Base-by-base conservation (phyloP, 2,113 vertebrate species). In the Oncorhynchus nerka region DNA sequence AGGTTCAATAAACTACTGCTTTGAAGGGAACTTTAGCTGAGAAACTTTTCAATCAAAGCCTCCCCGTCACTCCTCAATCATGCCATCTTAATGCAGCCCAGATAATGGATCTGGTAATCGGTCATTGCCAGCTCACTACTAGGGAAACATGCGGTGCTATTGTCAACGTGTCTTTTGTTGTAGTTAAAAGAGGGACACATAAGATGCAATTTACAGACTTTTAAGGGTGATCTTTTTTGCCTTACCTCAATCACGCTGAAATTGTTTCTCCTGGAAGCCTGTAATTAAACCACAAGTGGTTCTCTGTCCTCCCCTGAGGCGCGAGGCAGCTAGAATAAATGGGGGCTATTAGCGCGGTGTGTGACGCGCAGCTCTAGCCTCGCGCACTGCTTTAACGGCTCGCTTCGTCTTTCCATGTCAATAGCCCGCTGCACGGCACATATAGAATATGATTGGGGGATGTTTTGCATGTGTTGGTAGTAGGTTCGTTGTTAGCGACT, bases 131-230 rank as follows among this genome's bases (percentile, higher is more conserved):
- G 39, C 39, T 45, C 39, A 75, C 76, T 83, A 87, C 84, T 88
- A 88, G 77, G 88, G 93, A 91, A 87, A 86, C 93, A 93, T 49
- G 92, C 92, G 71, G 94, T 26, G 94, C 93, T 88, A 93, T 94
- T 93, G 92, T 94, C 85, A 78, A 84, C 68, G 77, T 88, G 81
- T 84, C 89, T 92, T 93, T 93, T 93, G 92, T 93, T 89, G 91
- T 92, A 91, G 91, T 93, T 92, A 93, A 94, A 93, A 92, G 91
- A 90, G 87, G 87, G 83, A 91, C 90, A 92, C 93, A 94, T 93
- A 93, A 94, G 93, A 94, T 94, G 92, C 91, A 94, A 94, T 94
- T 94, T 93, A 92, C 86, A 93, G 91, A 93, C 92, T 93, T 93
- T 94, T 93, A 94, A 93, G 92, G 85, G 79, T 86, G 84, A 86